Conservation (phyloP, 2,797 vertebrate genomes). For the Pipistrellus nathusii region DNA sequence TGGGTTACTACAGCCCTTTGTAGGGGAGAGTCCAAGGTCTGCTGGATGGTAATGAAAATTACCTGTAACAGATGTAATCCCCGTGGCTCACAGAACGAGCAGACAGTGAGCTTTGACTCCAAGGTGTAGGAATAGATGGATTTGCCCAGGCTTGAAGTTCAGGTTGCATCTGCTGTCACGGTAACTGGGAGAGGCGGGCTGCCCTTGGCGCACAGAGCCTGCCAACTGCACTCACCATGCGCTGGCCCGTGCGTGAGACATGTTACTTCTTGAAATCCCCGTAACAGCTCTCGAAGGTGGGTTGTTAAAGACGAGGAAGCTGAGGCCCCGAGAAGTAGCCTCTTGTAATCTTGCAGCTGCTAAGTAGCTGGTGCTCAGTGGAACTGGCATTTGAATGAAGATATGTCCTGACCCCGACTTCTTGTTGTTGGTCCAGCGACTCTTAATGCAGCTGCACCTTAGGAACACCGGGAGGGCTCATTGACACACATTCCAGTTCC, state of each 20-base stretch:
- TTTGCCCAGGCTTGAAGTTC: background rate
- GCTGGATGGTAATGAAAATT: background rate
- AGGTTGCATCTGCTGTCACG: background rate
- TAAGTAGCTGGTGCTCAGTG: background rate
- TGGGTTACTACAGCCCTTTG: background rate
- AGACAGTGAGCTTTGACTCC: background rate
- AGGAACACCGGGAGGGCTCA: background rate
- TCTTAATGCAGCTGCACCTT: background rate
- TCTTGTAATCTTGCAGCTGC: background rate
- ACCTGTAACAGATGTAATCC: background rate
- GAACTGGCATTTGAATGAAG: background rate
- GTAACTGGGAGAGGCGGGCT: background rate
- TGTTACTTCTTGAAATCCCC: background rate
- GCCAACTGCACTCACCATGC: background rate
- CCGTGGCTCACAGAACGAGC: background rate
- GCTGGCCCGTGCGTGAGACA: background rate
- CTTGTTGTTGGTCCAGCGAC: background rate
- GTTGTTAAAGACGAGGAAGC: background rate
- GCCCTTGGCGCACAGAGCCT: background rate
- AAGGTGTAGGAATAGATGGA: background rate
- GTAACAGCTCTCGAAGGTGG: background rate
- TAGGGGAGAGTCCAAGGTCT: background rate
- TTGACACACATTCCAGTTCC: background rate
- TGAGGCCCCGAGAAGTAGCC: background rate
- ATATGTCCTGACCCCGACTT: background rate